Percentiles rank a stretch among this genome's conserved stretches.
phyloP scores from a whole-genome alignment of 2,113 vertebrate genomes.

The Mobula hypostoma region DNA sequence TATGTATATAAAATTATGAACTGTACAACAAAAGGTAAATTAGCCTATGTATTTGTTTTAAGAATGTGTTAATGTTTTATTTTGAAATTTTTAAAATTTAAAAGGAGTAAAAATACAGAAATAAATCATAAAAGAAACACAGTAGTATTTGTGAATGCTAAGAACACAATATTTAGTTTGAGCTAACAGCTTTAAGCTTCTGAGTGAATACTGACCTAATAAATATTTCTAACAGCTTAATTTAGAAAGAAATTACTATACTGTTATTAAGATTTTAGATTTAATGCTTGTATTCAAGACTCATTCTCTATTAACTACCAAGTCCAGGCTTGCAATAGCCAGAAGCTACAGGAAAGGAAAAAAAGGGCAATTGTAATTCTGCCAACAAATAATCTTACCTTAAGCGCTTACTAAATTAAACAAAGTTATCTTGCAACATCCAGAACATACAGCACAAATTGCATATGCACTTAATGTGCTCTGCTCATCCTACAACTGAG shows the following conservation, averaged over 20 bases:
- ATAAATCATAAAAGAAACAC: neutral
- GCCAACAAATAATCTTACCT: neutral
- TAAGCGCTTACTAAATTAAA: neutral
- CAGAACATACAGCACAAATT: constrained; percentile 1
- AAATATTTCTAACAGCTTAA: neutral
- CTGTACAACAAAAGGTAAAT: neutral
- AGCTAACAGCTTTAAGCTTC: neutral
- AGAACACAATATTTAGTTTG: neutral
- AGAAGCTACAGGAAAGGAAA: neutral
- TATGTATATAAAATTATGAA: neutral
- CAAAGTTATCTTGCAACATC: neutral
- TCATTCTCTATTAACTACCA: neutral
- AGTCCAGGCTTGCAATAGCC: neutral
- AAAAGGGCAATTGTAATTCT: neutral
- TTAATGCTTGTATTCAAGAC: neutral
- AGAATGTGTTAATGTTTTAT: neutral
- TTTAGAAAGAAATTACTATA: too few species aligned
- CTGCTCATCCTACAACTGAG: neutral
- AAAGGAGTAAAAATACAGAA: neutral
- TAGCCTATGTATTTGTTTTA: neutral
- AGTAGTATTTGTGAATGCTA: neutral
- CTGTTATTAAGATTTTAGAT: neutral
- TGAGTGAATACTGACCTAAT: neutral
- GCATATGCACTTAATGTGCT: neutral
- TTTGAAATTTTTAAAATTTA: neutral